These are phyloP conservation scores for Watsonalla cultraria DNA, from an alignment of 2,888 invertebrate species.

Conservation along the genomic window DNA sequence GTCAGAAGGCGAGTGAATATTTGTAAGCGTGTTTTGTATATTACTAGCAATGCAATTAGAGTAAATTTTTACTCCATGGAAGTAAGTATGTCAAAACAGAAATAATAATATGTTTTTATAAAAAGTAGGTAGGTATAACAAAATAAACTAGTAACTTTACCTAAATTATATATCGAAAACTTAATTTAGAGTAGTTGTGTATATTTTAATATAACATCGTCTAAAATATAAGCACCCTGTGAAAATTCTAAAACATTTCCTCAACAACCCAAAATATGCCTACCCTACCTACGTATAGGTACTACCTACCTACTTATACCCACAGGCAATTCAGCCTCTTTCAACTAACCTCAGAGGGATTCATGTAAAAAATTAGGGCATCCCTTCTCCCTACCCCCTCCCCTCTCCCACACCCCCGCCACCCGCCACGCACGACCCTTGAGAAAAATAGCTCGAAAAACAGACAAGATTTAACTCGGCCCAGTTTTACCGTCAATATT, in stretches of 20 bases:
- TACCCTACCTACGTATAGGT: not conserved
- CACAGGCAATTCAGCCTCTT: conserved; percentile 47
- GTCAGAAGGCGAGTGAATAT: too few species aligned
- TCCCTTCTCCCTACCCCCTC: conserved; percentile 27
- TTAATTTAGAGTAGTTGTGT: too few species aligned
- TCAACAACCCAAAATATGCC: too few species aligned
- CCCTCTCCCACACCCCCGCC: conserved; percentile 30
- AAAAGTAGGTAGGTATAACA: too few species aligned
- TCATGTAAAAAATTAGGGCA: conserved; percentile 70
- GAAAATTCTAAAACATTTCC: not conserved
- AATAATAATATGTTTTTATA: too few species aligned
- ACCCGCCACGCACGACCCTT: conserved; percentile 61
- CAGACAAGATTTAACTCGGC: conserved; percentile 66
- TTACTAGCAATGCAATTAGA: too few species aligned
- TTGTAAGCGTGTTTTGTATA: too few species aligned
- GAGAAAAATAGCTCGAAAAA: conserved; percentile 76
- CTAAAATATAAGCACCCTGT: not conserved
- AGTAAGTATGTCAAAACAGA: too few species aligned
- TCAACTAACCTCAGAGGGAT: conserved; percentile 50
- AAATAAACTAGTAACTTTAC: too few species aligned
- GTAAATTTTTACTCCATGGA: too few species aligned
- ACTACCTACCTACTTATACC: conserved; percentile 15
- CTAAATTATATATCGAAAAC: too few species aligned
- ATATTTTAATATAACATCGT: not conserved
- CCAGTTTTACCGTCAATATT: conserved; percentile 34